These are phyloP conservation scores for Artibeus jamaicensis DNA, from an alignment of 2,797 vertebrate species.

Conservation along the genomic window DNA sequence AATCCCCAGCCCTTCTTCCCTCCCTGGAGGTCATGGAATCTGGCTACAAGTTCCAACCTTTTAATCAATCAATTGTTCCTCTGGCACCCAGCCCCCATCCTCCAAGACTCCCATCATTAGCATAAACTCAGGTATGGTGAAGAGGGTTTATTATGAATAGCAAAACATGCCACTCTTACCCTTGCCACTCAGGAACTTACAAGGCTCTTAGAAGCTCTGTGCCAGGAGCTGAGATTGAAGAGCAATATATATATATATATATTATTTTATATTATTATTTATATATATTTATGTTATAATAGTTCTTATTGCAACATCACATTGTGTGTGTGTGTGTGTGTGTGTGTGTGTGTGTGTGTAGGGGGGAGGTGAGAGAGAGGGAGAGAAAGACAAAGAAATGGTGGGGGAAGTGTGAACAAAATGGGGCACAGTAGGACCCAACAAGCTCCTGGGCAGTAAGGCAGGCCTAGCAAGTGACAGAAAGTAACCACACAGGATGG, in stretches of 20 bases:
- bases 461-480: background rate
- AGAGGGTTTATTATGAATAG: background rate
- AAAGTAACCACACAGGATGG: background rate
- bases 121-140: background rate
- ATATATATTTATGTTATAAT: background rate
- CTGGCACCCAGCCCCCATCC: background rate
- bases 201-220: background rate
- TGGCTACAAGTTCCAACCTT: background rate
- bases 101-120: background rate
- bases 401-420: background rate
- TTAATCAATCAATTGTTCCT: background rate
- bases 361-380: background rate
- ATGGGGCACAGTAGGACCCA: background rate
- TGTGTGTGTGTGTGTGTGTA: too few relatives aligned
- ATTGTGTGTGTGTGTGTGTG: too few relatives aligned
- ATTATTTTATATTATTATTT: background rate
- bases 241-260: background rate
- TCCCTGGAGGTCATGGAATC: background rate
- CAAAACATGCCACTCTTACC: background rate
- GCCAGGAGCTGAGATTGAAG: background rate
- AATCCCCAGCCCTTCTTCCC: background rate
- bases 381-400: background rate
- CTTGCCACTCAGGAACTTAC: background rate
- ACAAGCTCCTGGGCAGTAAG: background rate
- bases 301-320: background rate